Evolutionary conservation across 2,888 invertebrate genomes (phyloP), one percentile per base, ranked within the genome.

Genomic region (Eulithis testata): DNA sequence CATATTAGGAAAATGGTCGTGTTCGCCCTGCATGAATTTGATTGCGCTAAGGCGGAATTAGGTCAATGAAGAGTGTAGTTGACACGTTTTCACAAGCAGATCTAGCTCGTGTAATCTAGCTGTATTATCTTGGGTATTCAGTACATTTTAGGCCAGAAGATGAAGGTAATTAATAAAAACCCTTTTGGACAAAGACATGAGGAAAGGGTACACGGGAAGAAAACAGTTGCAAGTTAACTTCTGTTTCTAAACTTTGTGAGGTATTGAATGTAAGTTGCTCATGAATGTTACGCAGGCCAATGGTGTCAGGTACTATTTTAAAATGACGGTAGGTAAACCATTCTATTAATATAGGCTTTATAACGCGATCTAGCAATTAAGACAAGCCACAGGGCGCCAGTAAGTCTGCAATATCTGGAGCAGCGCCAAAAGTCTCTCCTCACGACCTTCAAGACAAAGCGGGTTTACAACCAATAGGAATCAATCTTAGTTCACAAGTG

Each of bases 351-450:
- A 63, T 40, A 12, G 47, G 36, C 69, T 70, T 77, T 37, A 54
- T 50, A 60, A 67, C 58, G 55, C 55, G 62, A 68, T 63, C 21
- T 27, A 66, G 65, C 65, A 70, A 70, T 72, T 69, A 70, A 66
- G 44, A 40, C 63, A 43, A 69, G 67, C 66, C 81, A 84, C 80
- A 81, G 60, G 76, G 76, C 75, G 76, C 76, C 76, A 63, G 60
- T 43, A 60, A 66, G 76, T 76, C 76, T 76, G 68, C 65, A 68
- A 68, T 63, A 73, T 55, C 66, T 76, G 76, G 76, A 72, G 44
- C 45, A 45, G 44, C 11, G 74, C 76, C 76, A 76, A 44, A 11
- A 62, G 60, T 60, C 7, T 60, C 44, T 49, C 59, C 54, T 60
- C 65, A 53, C 69, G 74, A 73, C 75, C 75, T 76, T 75, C 70